A percentile compares a stretch with the other conserved stretches of the same genome.
Conservation (phyloP, 2,797 vertebrate species). For the Adrianichthys oophorus region DNA sequence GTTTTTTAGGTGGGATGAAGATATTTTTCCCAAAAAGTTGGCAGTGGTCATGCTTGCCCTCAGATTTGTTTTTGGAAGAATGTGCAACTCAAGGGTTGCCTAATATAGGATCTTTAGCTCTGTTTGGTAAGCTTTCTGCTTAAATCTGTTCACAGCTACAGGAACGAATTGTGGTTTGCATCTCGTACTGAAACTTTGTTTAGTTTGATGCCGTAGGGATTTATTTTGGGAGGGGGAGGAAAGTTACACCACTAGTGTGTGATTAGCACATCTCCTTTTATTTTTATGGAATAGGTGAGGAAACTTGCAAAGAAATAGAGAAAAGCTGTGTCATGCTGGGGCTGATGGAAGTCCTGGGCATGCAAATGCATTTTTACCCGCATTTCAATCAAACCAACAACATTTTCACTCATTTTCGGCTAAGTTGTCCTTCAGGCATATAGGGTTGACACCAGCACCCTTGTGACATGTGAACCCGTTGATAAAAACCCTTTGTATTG, state of each 20-base stretch:
- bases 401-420: conserved; percentile 26
- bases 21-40: conserved; percentile 44
- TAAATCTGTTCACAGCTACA: conserved; percentile 56
- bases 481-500: conserved; percentile 18
- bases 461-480: conserved; percentile 21
- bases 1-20: conserved; percentile 69
- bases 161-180: conserved; percentile 50
- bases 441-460: conserved; percentile 22
- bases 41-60: conserved; percentile 47
- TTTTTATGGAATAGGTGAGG: conserved; percentile 25
- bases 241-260: conserved; percentile 33
- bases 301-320: conserved; percentile 23
- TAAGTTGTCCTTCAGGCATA: conserved; percentile 27
- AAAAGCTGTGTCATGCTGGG: conserved; percentile 18
- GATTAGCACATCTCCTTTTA: conserved; percentile 41
- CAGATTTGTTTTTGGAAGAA: conserved; percentile 58
- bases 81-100: conserved; percentile 53
- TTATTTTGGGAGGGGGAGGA: conserved; percentile 31
- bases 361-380: conserved; percentile 21
- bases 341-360: conserved; percentile 19
- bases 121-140: conserved; percentile 54
- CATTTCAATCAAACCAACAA: conserved; percentile 42
- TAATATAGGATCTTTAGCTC: conserved; percentile 45
- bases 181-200: conserved; percentile 33
- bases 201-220: conserved; percentile 53